A percentile compares a stretch with the other conserved stretches of the same genome.
Conservation (phyloP, 1,140 invertebrate genomes). For the Nasonia vitripennis region DNA sequence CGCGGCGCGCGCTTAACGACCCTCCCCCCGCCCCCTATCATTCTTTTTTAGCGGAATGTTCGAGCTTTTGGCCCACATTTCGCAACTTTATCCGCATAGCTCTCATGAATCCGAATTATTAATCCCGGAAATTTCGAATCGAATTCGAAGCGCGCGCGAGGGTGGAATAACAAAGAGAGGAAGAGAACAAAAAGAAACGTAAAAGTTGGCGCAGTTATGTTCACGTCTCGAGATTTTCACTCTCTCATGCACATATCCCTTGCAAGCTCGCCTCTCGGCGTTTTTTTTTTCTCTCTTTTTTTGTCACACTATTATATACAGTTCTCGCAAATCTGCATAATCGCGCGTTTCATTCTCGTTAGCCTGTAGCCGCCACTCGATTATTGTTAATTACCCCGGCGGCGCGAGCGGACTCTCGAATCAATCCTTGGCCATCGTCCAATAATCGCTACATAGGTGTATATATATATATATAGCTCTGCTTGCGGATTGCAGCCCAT, state of each 20-base stretch:
- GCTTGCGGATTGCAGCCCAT: background rate
- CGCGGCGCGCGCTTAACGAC: background rate
- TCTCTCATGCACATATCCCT: background rate
- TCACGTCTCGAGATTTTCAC: no score
- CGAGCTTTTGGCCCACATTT: background rate
- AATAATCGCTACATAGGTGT: background rate
- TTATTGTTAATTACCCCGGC: conserved; percentile 40
- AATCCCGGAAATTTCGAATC: background rate
- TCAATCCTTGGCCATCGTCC: conserved; percentile 36
- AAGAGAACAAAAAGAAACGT: no score
- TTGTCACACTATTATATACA: no score
- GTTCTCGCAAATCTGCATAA: background rate
- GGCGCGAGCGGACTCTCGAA: background rate
- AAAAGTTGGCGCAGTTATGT: no score
- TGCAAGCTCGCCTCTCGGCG: background rate
- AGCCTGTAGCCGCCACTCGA: background rate
- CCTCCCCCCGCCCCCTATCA: no score
- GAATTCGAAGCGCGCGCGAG: background rate
- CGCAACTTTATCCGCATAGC: background rate
- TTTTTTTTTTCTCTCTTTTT: background rate
- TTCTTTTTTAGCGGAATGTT: background rate
- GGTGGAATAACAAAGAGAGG: no score
- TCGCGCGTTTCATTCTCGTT: background rate
- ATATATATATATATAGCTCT: background rate
- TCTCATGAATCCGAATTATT: background rate